A percentile compares a stretch with the other conserved stretches of the same genome.
Conservation (phyloP, 64 coral and sea anemone genomes). For the Trachythela sp. region DNA sequence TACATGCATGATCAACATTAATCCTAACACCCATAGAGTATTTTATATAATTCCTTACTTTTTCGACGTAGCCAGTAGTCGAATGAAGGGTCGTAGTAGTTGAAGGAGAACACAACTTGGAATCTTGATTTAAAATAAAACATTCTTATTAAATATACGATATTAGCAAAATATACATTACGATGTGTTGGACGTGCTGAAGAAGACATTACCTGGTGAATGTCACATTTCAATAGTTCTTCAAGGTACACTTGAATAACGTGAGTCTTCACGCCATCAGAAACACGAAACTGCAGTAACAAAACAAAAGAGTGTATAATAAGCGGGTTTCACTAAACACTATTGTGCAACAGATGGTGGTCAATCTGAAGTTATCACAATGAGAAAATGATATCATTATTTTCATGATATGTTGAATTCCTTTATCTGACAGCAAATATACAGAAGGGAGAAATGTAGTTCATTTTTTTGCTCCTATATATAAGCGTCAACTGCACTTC, state of each 20-base stretch:
- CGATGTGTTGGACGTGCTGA: neutral
- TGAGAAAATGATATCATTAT: too few species aligned
- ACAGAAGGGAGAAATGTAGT: too few species aligned
- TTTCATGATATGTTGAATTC: too few species aligned
- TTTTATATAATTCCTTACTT: neutral
- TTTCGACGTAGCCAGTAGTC: neutral
- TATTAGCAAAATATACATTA: neutral
- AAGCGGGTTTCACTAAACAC: too few species aligned
- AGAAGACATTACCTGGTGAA: conserved; percentile 32
- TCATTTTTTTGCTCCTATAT: too few species aligned
- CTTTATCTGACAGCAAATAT: too few species aligned
- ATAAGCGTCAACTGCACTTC: too few species aligned
- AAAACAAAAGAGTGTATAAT: too few species aligned
- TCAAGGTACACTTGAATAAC: conserved; percentile 49
- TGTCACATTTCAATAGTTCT: conserved; percentile 48
- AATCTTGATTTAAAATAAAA: neutral
- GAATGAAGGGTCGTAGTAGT: neutral
- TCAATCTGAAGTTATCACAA: too few species aligned
- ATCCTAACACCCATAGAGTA: too few species aligned
- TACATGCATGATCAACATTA: neutral
- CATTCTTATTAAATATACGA: neutral
- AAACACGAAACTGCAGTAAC: neutral
- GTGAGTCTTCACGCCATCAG: conserved; percentile 76
- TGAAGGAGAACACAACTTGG: neutral
- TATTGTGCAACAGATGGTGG: too few species aligned